Evolutionary conservation across 2,113 vertebrate genomes (phyloP).

Genomic region (Cavia porcellus): DNA sequence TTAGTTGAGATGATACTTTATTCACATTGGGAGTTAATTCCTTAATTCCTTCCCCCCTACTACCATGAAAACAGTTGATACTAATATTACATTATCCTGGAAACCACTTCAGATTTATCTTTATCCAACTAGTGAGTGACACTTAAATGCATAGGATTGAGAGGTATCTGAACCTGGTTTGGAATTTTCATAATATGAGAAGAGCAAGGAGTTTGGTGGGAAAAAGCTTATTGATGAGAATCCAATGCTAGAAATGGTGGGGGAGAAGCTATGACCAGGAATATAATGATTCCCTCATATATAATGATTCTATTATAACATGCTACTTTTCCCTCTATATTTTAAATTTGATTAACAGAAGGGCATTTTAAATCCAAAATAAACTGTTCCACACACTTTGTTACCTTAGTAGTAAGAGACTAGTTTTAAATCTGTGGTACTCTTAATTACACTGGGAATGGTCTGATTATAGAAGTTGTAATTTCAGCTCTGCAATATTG

Average conservation of each 20-base stretch:
- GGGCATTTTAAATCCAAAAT: constrained; percentile 43
- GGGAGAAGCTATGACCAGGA: constrained; percentile 35
- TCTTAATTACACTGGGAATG: constrained; percentile 70
- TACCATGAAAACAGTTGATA: constrained; percentile 35
- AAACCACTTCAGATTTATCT: neutral
- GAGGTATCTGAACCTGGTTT: constrained; percentile 14
- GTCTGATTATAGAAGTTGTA: constrained; percentile 68
- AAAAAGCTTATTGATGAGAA: constrained; percentile 45
- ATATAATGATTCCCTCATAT: constrained; percentile 42
- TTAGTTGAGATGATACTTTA: constrained; percentile 56
- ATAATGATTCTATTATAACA: constrained; percentile 17
- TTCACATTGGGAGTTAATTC: constrained; percentile 48
- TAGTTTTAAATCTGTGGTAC: constrained; percentile 72
- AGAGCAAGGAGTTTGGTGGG: neutral
- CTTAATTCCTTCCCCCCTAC: neutral
- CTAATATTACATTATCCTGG: constrained; percentile 3
- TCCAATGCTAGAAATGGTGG: neutral
- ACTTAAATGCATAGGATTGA: constrained; percentile 25
- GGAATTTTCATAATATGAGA: constrained; percentile 41
- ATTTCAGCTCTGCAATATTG: constrained; percentile 69
- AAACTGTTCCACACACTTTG: constrained; percentile 57
- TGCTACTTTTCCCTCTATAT: constrained; percentile 13
- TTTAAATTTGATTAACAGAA: constrained; percentile 68
- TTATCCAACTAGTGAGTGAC: neutral
- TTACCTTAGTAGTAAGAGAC: constrained; percentile 20